Percentiles rank a stretch among this genome's conserved stretches.
Conservation (phyloP, 2,888 invertebrate species). For the Monochamus alternatus region DNA sequence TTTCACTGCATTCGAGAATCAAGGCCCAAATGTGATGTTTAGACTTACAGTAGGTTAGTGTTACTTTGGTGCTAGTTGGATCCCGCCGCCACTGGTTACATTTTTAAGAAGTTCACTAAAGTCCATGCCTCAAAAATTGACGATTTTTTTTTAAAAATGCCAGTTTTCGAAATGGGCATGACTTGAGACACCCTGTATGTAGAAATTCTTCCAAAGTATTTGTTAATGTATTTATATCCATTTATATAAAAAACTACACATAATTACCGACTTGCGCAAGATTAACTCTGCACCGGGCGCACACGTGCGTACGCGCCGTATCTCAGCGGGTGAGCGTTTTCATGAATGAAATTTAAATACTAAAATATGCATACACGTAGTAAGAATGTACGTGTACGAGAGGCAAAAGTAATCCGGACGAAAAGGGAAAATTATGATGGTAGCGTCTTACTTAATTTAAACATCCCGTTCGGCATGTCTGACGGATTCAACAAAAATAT, state of each 20-base stretch:
- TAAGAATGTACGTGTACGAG: conserved; percentile 14
- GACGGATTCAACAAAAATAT: conserved; percentile 13
- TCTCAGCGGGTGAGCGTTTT: conserved; percentile 49
- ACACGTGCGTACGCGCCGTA: conserved; percentile 39
- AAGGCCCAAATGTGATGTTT: too few relatives aligned
- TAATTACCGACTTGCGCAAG: conserved; percentile 34
- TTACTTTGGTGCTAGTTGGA: too few relatives aligned
- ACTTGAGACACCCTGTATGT: too few relatives aligned
- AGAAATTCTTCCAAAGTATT: not conserved
- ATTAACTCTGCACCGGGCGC: conserved; percentile 21
- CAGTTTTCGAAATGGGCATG: too few relatives aligned
- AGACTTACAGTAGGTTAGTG: too few relatives aligned
- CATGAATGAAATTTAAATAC: conserved; percentile 53
- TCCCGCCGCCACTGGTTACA: too few relatives aligned
- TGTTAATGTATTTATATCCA: conserved; percentile 24
- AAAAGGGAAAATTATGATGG: conserved; percentile 25
- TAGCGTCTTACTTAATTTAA: conserved; percentile 21
- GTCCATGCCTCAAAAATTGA: too few relatives aligned
- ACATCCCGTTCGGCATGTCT: conserved; percentile 10
- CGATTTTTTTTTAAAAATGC: too few relatives aligned
- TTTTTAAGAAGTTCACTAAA: too few relatives aligned
- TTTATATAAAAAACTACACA: conserved; percentile 30
- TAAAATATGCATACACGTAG: conserved; percentile 38
- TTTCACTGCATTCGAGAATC: too few relatives aligned
- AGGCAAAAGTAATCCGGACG: conserved; percentile 21